Base-by-base conservation (phyloP, 2,888 invertebrate species). In the Nasonia oneida region DNA sequence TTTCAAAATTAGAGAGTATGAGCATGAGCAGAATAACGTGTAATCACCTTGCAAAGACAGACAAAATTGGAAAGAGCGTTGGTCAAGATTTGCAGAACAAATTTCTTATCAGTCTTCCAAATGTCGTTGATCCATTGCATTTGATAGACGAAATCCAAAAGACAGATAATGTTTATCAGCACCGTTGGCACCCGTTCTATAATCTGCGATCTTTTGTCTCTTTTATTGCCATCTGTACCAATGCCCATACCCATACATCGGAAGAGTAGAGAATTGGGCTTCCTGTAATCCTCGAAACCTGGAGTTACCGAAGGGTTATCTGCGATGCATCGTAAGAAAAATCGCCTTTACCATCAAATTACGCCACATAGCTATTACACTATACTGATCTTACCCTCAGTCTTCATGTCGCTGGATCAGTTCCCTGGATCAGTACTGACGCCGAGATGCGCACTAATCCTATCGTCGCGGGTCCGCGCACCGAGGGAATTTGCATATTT, bases 1-100 rank as follows among this genome's bases (percentile, higher is more conserved):
- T 37, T 37, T 37, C 0, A 37, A 4, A 37, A 4, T 37, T 37
- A 47, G 12, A 47, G 12, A 47, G 12, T 12, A 12, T 12, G 12
- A 37, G 37, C 3, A 14, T 3, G 1, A 29, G 29, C 29, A 39
- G 8, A 14, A 61, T n/a, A 39, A 3, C 3, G 37, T 37, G 4
- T 37, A 37, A 33, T 5, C 6, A 82, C 81, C 81, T 81, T 81
- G 33, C 47, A 81, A 47, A 81, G 47, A 5, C 81, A 81, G 1
- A 33, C 47, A 2, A 75, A 64, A 67, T 82, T 64, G 3, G 75
- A 82, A 50, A 82, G 42, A 14, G 39, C 29, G 18, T 47, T 67
- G 3, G 81, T 73, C 8, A 50, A 14, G 6, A 82, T 82, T 47
- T 82, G 81, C 47, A 23, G 42, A 1, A 33, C 81, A 10, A 75